A percentile compares a stretch with the other conserved stretches of the same genome.
These are phyloP conservation scores for Rhinella marina DNA, from an alignment of 2,797 vertebrate genomes.

Conservation along the genomic window DNA sequence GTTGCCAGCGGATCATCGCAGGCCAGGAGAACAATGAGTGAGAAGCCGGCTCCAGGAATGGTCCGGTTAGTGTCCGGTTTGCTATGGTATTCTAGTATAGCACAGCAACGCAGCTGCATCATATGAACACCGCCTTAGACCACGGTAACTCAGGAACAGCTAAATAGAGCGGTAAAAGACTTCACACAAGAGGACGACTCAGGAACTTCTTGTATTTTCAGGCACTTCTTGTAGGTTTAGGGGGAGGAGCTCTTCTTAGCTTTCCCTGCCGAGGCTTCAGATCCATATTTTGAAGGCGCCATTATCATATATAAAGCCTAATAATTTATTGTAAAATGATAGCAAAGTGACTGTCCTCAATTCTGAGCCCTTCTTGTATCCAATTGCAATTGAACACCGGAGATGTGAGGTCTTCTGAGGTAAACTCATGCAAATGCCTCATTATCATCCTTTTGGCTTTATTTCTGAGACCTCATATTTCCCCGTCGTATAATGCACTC, in stretches of 20 bases:
- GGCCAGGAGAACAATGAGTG: too few species aligned
- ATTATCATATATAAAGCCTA: not conserved
- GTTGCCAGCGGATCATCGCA: too few species aligned
- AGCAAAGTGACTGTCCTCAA: not conserved
- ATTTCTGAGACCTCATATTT: not conserved
- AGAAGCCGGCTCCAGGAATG: too few species aligned
- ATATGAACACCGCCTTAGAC: not conserved
- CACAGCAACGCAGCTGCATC: too few species aligned
- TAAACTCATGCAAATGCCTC: conserved; percentile 16
- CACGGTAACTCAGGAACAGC: not conserved
- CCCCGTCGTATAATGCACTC: not conserved
- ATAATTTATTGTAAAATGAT: conserved; percentile 5
- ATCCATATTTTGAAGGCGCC: not conserved
- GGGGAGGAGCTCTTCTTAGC: too few species aligned
- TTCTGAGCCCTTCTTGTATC: not conserved
- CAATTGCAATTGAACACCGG: not conserved
- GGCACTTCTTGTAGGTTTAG: not conserved
- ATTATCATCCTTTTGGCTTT: not conserved
- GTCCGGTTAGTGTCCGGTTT: too few species aligned
- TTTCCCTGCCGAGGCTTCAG: not conserved
- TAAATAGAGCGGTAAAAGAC: not conserved
- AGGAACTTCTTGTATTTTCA: not conserved
- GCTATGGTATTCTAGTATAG: too few species aligned
- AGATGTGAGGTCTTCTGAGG: conserved; percentile 13
- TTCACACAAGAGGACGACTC: not conserved